Evolutionary conservation across 2,113 vertebrate genomes (phyloP).

Genomic region (Hippocampus guttulatus): DNA sequence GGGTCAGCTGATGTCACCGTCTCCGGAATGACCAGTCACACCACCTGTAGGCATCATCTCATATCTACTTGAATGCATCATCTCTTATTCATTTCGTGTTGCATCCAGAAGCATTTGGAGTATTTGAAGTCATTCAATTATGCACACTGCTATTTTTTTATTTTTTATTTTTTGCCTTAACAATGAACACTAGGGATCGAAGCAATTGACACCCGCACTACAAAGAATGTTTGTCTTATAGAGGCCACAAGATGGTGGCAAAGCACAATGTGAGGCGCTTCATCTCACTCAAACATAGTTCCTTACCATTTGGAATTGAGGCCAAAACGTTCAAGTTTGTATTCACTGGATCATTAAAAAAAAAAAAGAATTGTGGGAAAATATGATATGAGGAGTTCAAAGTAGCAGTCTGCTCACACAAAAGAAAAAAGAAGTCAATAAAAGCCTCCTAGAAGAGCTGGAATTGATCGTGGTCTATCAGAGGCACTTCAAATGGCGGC

Average conservation of each 20-base stretch:
- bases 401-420: no score
- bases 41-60: slow-evolving; percentile 42
- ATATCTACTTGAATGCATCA: not conserved
- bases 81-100: not conserved
- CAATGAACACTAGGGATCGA: not conserved
- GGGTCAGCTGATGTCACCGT: slow-evolving; percentile 58
- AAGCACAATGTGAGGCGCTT: not conserved
- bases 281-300: not conserved
- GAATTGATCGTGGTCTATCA: no score
- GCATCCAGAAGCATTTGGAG: not conserved
- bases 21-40: slow-evolving; percentile 57
- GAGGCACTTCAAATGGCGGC: no score
- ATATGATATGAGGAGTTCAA: no score
- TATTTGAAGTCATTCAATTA: not conserved
- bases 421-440: no score
- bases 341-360: no score
- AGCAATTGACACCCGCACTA: not conserved
- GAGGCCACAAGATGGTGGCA: not conserved
- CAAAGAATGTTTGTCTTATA: not conserved
- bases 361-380: no score
- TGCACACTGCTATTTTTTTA: not conserved
- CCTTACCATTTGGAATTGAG: not conserved
- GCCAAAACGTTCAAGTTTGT: no score
- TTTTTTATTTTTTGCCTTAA: not conserved
- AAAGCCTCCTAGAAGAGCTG: no score